Percentiles rank a stretch among this genome's conserved stretches.
Conservation (phyloP, 2,113 vertebrate genomes). For the Saguinus midas region DNA sequence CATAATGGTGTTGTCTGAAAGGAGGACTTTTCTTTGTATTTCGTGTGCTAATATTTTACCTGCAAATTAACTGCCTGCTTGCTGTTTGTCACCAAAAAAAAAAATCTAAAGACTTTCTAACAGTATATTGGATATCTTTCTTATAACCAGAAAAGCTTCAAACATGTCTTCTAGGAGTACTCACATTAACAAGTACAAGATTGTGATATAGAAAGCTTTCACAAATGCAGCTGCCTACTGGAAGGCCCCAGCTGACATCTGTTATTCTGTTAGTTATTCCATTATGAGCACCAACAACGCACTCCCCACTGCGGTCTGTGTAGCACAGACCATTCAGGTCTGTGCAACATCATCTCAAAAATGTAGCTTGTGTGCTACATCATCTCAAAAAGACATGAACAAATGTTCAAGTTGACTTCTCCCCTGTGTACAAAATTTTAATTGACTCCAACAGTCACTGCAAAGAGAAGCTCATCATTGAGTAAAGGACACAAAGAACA, state of each 20-base stretch:
- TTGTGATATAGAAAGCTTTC: not conserved
- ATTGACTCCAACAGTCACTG: not conserved
- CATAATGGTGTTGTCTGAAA: not conserved
- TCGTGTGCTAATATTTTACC: not conserved
- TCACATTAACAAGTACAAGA: not conserved
- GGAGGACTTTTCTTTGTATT: not conserved
- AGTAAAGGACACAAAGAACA: not conserved
- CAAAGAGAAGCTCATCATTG: not conserved
- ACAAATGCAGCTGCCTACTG: not conserved
- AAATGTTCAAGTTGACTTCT: not conserved
- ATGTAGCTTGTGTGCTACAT: not conserved
- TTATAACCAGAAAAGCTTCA: not conserved
- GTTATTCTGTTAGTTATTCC: not conserved
- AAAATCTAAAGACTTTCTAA: slow-evolving; percentile 1
- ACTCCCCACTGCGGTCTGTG: not conserved
- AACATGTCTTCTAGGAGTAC: not conserved
- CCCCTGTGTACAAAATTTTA: not conserved
- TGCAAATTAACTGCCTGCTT: not conserved
- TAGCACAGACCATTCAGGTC: not conserved
- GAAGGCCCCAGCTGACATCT: not conserved
- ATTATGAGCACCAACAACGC: not conserved
- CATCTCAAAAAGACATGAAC: not conserved
- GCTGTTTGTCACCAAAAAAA: not conserved
- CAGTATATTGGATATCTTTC: not conserved
- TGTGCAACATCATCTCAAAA: not conserved